Conservation (phyloP, 2,797 vertebrate genomes). For the Melanotaenia pygmaea region DNA sequence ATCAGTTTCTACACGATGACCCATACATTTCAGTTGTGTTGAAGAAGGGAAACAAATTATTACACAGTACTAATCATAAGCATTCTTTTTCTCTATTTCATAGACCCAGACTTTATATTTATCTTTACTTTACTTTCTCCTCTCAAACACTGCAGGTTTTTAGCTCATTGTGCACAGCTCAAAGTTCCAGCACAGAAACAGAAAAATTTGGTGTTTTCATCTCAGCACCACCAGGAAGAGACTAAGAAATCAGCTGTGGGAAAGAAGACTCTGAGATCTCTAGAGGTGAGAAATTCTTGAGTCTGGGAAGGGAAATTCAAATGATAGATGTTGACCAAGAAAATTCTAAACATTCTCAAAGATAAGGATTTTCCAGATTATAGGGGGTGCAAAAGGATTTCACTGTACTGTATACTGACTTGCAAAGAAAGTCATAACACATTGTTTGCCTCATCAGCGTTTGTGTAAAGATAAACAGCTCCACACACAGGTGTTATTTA, state of each 20-base stretch:
- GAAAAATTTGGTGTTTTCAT: conserved; percentile 30
- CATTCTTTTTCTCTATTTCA: not conserved
- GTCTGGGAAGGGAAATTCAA: not conserved
- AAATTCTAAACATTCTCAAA: not conserved
- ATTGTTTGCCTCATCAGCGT: too few species aligned
- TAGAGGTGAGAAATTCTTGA: conserved; percentile 68
- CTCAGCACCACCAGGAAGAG: conserved; percentile 65
- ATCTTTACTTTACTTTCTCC: not conserved
- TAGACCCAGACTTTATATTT: not conserved
- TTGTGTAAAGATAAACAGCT: too few species aligned
- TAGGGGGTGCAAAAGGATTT: too few species aligned
- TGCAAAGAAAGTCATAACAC: too few species aligned
- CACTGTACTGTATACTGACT: too few species aligned
- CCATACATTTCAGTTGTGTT: not conserved
- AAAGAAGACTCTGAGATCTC: conserved; percentile 52
- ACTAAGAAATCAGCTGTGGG: conserved; percentile 59
- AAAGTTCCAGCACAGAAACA: conserved; percentile 72
- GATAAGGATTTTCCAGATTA: not conserved
- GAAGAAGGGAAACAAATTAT: not conserved
- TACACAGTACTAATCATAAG: not conserved
- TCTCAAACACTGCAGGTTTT: conserved; percentile 66
- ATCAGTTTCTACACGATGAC: not conserved
- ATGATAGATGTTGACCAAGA: too few species aligned
- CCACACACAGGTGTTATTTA: too few species aligned
- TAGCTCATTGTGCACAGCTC: conserved; percentile 74